Conservation (phyloP, 2,113 vertebrate species). For the Coracopsis vasa region DNA sequence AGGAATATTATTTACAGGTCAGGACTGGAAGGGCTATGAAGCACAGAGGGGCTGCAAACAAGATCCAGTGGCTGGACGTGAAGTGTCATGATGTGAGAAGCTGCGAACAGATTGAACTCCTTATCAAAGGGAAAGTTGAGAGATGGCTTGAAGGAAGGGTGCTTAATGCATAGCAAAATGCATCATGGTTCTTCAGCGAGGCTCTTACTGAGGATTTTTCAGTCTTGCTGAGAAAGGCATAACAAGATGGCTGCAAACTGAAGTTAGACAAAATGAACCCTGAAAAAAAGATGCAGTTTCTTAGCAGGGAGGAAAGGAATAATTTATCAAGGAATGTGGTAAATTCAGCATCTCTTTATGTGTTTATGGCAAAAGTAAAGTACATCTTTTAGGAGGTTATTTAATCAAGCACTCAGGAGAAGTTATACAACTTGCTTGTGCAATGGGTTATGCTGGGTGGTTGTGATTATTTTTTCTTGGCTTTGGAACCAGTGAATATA, state of each 20-base stretch:
- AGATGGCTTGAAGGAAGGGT: background rate
- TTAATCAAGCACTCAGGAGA: conserved; percentile 29
- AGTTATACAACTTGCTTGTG: conserved; percentile 35
- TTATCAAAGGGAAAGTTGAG: background rate
- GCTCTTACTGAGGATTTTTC: background rate
- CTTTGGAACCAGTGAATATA: background rate
- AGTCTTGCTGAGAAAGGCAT: background rate
- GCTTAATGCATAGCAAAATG: background rate
- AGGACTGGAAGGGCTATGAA: background rate
- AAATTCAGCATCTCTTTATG: conserved; percentile 30
- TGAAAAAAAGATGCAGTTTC: background rate
- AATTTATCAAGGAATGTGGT: conserved; percentile 38
- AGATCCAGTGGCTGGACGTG: background rate
- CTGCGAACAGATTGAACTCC: background rate
- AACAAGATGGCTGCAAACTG: conserved; percentile 18
- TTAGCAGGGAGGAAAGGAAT: conserved; percentile 9
- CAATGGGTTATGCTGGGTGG: background rate
- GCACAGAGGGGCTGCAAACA: background rate
- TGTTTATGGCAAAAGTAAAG: conserved; percentile 38
- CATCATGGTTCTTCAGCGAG: background rate
- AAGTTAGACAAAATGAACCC: conserved; percentile 18
- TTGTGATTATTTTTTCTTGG: conserved; percentile 28
- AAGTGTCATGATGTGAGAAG: background rate
- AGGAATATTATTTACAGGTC: background rate
- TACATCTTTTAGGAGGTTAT: conserved; percentile 3